Base-by-base conservation (phyloP, 2,888 invertebrate species). In the Acanthopleura granulata region DNA sequence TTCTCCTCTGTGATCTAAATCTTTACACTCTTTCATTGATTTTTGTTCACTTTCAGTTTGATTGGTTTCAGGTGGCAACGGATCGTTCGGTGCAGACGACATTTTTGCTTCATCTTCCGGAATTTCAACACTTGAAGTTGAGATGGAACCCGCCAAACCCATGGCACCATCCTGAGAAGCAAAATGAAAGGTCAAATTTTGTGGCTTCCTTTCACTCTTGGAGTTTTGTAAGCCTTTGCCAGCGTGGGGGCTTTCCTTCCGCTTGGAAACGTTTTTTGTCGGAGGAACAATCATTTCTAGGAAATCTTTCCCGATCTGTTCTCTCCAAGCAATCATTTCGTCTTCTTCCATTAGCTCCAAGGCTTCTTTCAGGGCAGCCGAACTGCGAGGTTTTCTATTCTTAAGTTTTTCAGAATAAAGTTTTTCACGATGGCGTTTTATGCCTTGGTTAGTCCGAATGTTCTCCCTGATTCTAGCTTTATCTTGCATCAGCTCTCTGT, bases 401-500 rank as follows among this genome's bases (percentile, higher is more conserved):
- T 62, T 29, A 16, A 62, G 18, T 22, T 62, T 29, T 30, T 50
- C 27, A 1, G 57, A 29, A 4, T n/a, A 50, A 70, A 51, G 18
- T 27, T 50, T 74, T 22, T 70, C 40, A 3, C 70, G 69, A 12
- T 50, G 25, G 16, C 72, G 18, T 16, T n/a, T 18, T 14, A 29
- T 22, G 14, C 30, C 72, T n/a, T 71, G 61, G 25, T 78, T 72
- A 0, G 69, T 74, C 12, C 81, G 40, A 49, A 81, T 79, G 27
- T 78, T 75, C 66, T 82, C 83, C 12, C 87, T 74, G 18, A 80
- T 77, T 73, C 82, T 78, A 12, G 88, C 86, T 76, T 86, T 88
- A 74, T 88, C 85, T 51, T 85, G 81, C 88, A 88, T 88, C 25
- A 86, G 78, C 49, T 88, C 85, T 18, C 85, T 85, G 72, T 85